Conservation (phyloP, 2,888 invertebrate species). For the Corythucha ciliata region DNA sequence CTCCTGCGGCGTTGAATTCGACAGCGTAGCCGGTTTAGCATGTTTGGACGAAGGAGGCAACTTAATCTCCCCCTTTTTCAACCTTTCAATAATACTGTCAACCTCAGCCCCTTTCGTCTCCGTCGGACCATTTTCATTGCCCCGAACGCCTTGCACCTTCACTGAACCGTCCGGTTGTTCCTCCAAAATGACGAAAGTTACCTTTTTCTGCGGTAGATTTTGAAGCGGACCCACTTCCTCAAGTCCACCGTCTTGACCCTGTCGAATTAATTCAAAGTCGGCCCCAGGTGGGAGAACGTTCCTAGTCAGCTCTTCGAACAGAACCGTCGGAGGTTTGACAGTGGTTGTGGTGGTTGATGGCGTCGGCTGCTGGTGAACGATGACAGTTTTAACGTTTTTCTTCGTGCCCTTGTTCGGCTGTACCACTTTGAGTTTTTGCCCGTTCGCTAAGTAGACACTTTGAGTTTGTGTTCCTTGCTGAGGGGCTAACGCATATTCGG, state of each 20-base stretch:
- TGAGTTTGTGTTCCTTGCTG: conserved; percentile 15
- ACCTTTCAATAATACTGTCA: conserved; percentile 67
- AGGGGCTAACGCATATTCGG: conserved; percentile 3
- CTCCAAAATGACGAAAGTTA: conserved; percentile 76
- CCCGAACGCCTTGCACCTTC: conserved; percentile 75
- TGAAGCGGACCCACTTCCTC: conserved; percentile 55
- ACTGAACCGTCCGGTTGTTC: conserved; percentile 77
- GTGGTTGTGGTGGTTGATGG: conserved; percentile 48
- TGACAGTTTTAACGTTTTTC: conserved; percentile 34
- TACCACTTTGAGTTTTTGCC: conserved; percentile 37
- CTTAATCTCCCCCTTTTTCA: conserved; percentile 72
- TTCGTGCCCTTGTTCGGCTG: conserved; percentile 21
- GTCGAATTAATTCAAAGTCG: conserved; percentile 71
- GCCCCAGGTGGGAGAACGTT: conserved; percentile 69
- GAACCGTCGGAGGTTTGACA: conserved; percentile 53
- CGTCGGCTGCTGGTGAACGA: conserved; percentile 32
- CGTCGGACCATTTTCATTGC: conserved; percentile 59
- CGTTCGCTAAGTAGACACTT: conserved; percentile 34
- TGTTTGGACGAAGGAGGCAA: conserved; percentile 51
- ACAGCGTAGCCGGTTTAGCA: conserved; percentile 17
- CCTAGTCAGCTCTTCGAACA: conserved; percentile 69
- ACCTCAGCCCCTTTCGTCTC: conserved; percentile 56
- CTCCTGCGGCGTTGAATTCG: conserved; percentile 30
- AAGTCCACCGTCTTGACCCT: conserved; percentile 60
- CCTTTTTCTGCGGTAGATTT: conserved; percentile 62